Percentiles rank a stretch among this genome's conserved stretches.
Evolutionary conservation across 53 echinoderm and acorn worm species (phyloP).

Genomic region (Echinometra lucunter): DNA sequence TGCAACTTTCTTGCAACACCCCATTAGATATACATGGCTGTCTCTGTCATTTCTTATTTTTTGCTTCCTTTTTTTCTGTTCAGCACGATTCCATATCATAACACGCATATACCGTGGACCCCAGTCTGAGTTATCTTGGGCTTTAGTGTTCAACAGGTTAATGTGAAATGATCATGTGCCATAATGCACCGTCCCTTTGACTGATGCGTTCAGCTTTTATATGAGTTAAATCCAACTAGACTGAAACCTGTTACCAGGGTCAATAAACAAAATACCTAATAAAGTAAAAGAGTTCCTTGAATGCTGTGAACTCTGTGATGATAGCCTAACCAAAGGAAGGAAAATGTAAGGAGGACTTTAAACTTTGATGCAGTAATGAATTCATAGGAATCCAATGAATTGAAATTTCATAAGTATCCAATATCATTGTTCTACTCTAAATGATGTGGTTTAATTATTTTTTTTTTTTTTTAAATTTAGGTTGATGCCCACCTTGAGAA

Average conservation of each 20-base stretch:
- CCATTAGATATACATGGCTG: not conserved
- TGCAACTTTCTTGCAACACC: not conserved
- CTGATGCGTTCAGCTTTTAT: no score
- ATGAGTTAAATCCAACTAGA: no score
- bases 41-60: not conserved
- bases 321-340: not conserved
- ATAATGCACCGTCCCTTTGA: no score
- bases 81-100: no score
- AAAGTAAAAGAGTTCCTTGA: not conserved
- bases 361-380: not conserved
- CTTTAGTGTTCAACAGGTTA: no score
- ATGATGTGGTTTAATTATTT: not conserved
- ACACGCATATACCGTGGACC: no score
- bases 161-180: no score
- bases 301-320: not conserved
- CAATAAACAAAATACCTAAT: no score
- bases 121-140: no score
- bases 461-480: constrained; percentile 53
- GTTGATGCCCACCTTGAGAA: constrained; percentile 96
- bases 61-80: no score
- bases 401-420: no score
- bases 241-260: no score
- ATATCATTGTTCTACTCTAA: not conserved
- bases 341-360: not conserved
- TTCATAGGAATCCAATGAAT: not conserved